Evolutionary conservation across 2,797 vertebrate species (phyloP), one percentile per base, ranked within the genome.

Genomic region (Notamacropus eugenii): DNA sequence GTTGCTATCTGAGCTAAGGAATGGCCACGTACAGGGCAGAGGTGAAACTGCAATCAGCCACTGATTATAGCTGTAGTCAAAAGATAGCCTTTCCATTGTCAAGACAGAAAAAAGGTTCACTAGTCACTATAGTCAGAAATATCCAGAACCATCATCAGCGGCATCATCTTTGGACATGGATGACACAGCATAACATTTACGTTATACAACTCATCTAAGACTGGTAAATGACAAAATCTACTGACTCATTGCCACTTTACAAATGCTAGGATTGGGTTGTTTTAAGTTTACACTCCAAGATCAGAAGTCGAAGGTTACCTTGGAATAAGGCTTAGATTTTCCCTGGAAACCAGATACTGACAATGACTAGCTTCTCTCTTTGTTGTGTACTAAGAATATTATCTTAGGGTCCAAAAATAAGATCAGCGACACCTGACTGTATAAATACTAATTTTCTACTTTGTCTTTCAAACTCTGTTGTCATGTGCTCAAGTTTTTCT

Each of bases 381-480:
- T 82, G 50, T 19, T 4, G 24, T 46, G 3, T 87, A 27, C 40
- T 27, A 24, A 92, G 13, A 13, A n/a, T 13, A 82, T 50, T 52
- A 52, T 58, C 29, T 82, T n/a, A 59, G 74, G 22, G 40, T 46
- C 22, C 16, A 74, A n/a, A 74, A 74, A n/a, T 74, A 34, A 2
- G n/a, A 74, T 40, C n/a, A 40, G 34, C 1, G 14, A 67, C 59
- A n/a, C 31, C 59, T 67, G 31, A 67, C 31, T n/a, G 13, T n/a
- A 67, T n/a, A 93, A 3, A 40, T 54, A n/a, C 90, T 56, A 90
- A 0, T 52, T 55, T 58, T 67, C 22, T 31, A 62, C 57, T 90
- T 82, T 31, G 14, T 56, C 74, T 54, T 93, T 93, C 93, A 59
- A 94, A 59, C 19, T 90, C 91, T 91, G 67, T 9, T 90, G 56